Evolutionary conservation across 2,888 invertebrate species (phyloP).

Genomic region (Quadroppia sp.): DNA sequence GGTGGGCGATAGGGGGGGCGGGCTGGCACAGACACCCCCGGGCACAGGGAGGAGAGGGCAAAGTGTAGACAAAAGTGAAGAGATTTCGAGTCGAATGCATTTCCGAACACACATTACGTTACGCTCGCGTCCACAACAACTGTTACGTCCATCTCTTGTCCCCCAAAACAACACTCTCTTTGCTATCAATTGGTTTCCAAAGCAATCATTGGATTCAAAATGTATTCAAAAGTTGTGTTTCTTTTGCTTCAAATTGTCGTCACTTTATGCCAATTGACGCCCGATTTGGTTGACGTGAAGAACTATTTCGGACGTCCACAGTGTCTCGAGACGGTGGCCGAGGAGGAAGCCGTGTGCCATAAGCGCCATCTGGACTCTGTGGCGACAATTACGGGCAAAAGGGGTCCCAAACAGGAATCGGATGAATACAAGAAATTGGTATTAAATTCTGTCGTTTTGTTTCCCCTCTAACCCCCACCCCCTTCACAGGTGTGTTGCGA

Average conservation of each 20-base stretch:
- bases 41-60: no score
- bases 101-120: no score
- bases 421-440: constrained; percentile 17
- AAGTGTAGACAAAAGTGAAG: no score
- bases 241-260: no score
- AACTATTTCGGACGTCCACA: neutral
- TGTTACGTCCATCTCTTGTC: no score
- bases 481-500: constrained; percentile 10
- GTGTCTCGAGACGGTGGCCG: neutral
- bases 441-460: neutral
- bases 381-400: neutral
- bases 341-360: neutral
- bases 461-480: neutral
- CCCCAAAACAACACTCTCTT: no score
- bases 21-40: no score
- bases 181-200: no score
- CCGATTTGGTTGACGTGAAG: neutral
- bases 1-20: no score
- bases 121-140: no score
- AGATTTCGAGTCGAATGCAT: no score
- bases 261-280: neutral
- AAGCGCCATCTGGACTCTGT: neutral
- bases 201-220: no score
- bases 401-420: neutral
- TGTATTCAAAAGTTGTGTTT: neutral